phyloP scores from a whole-genome alignment of 1,140 invertebrate species.

The Pachypeltis micranthus region DNA sequence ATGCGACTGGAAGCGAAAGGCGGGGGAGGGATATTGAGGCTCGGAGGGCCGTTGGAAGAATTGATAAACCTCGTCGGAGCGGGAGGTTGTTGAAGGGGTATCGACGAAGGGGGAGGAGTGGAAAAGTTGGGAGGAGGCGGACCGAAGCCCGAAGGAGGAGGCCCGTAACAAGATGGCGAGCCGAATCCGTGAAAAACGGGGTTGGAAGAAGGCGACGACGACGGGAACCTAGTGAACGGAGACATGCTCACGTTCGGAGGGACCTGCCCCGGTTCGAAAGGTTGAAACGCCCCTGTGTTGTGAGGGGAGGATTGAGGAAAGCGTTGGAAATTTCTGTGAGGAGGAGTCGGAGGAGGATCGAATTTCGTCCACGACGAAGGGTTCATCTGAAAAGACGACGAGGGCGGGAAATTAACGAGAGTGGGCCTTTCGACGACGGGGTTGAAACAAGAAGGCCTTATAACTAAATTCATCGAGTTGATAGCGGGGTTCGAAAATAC shows the following conservation, averaged over 20 bases:
- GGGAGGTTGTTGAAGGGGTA: neutral
- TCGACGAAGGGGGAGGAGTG: neutral
- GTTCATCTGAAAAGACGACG: neutral
- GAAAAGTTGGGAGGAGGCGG: neutral
- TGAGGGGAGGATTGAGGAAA: neutral
- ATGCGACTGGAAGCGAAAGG: neutral
- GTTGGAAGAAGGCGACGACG: neutral
- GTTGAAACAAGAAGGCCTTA: neutral
- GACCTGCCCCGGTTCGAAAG: neutral
- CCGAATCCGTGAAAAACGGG: neutral
- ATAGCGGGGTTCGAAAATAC: neutral
- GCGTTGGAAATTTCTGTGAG: neutral
- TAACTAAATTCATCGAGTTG: neutral
- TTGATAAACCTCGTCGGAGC: neutral
- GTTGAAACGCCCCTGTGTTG: neutral
- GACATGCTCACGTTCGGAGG: neutral
- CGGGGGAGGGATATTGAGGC: neutral
- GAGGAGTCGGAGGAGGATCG: neutral
- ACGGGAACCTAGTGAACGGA: neutral
- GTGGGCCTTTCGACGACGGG: neutral
- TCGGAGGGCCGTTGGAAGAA: neutral
- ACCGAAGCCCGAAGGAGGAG: neutral
- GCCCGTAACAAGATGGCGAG: neutral
- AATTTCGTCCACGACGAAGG: neutral
- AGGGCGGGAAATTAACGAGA: neutral